Evolutionary conservation across 92 coral and sea anemone genomes (phyloP).

Genomic region (Heliopora coerulea): DNA sequence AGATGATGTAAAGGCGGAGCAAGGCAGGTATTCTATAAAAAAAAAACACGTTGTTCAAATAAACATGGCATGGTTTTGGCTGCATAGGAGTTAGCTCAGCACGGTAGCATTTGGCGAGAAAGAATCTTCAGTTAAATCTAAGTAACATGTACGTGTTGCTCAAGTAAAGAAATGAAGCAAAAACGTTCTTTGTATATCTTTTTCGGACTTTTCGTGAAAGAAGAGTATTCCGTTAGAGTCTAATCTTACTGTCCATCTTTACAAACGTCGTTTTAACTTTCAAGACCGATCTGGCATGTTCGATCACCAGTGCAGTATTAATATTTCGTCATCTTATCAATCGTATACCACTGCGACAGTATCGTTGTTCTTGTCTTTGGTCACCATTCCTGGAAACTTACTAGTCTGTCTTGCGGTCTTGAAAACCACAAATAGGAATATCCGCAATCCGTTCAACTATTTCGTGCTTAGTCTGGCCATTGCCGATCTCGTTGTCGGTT

Average conservation of each 20-base stretch:
- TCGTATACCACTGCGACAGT: not conserved
- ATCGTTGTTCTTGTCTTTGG: not conserved
- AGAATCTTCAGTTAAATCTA: not conserved
- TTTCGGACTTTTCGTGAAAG: too few relatives aligned
- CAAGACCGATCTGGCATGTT: not conserved
- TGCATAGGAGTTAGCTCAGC: not conserved
- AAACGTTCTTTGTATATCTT: too few relatives aligned
- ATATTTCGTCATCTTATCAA: not conserved
- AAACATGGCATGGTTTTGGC: not conserved
- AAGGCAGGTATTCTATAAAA: constrained; percentile 3
- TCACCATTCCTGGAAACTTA: constrained; percentile 48
- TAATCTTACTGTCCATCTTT: too few relatives aligned
- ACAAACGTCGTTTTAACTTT: not conserved
- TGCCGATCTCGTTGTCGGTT: constrained; percentile 64
- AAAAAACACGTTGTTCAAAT: constrained; percentile 24
- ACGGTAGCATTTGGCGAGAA: not conserved
- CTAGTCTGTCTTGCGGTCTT: constrained; percentile 58
- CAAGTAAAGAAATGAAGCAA: too few relatives aligned
- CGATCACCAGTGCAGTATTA: not conserved
- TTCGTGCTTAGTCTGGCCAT: constrained; percentile 58
- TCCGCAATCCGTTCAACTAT: constrained; percentile 57
- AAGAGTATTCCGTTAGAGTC: too few relatives aligned
- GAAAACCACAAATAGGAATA: constrained; percentile 53
- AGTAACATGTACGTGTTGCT: not conserved
- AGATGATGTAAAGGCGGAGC: not conserved